phyloP scores from a whole-genome alignment of 2,888 invertebrate genomes.

The Nemotelus pantherinus region DNA sequence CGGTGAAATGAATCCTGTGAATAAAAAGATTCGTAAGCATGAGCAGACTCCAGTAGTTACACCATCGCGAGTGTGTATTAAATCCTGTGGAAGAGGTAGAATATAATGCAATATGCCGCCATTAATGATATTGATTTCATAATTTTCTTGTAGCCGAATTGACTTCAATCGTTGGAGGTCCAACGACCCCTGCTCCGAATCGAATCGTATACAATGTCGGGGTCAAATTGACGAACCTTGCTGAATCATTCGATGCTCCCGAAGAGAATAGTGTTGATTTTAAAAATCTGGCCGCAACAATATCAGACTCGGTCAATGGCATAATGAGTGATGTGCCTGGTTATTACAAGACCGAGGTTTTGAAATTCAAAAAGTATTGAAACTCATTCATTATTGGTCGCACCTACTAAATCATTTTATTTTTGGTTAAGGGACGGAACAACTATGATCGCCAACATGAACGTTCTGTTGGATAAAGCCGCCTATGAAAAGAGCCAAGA shows the following conservation, averaged over 20 bases:
- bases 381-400: not conserved
- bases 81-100: constrained; percentile 78
- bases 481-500: constrained; percentile 68
- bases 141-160: constrained; percentile 55
- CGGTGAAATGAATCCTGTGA: constrained; percentile 82
- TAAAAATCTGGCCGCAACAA: constrained; percentile 73
- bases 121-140: not conserved
- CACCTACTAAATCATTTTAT: no score
- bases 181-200: constrained; percentile 72
- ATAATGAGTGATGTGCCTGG: constrained; percentile 74
- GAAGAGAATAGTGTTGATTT: constrained; percentile 78
- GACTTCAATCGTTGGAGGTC: constrained; percentile 54
- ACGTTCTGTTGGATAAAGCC: constrained; percentile 78
- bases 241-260: constrained; percentile 80
- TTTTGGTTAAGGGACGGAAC: constrained; percentile 67
- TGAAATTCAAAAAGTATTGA: constrained; percentile 76
- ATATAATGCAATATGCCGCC: not conserved
- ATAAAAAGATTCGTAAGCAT: constrained; percentile 87
- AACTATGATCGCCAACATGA: constrained; percentile 79
- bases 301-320: constrained; percentile 73
- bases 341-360: constrained; percentile 75
- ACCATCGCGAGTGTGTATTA: constrained; percentile 82
- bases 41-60: constrained; percentile 77
- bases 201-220: constrained; percentile 75
- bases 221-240: constrained; percentile 79